Conservation (phyloP, 2,888 invertebrate genomes). For the Agrochola lota region DNA sequence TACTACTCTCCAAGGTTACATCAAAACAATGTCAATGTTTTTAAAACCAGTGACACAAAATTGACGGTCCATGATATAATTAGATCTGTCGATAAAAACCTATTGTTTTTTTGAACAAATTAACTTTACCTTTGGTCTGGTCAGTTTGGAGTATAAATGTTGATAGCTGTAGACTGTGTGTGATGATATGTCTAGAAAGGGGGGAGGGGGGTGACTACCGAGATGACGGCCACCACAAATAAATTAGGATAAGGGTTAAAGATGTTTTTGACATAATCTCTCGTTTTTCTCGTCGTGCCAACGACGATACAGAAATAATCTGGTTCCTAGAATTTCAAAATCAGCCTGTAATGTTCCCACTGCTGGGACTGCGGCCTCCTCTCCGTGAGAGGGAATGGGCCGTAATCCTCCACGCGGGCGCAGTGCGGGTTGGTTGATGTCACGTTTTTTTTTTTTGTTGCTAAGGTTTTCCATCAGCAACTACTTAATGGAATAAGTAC, state of each 20-base stretch:
- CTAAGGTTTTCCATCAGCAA: neutral
- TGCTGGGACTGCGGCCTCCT: neutral
- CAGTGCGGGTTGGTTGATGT: neutral
- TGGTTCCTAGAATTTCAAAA: neutral
- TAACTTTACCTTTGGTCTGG: conserved; percentile 11
- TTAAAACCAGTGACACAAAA: conserved; percentile 25
- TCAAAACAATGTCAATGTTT: conserved; percentile 39
- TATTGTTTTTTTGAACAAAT: conserved; percentile 19
- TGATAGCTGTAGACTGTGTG: neutral
- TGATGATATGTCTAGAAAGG: neutral
- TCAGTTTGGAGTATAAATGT: neutral
- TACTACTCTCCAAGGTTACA: conserved; percentile 19
- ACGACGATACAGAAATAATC: no score
- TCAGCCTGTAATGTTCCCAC: neutral
- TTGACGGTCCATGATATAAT: conserved; percentile 29
- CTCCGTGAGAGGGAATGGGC: neutral
- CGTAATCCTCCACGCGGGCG: neutral
- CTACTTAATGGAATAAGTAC: neutral
- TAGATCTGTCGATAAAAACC: conserved; percentile 23
- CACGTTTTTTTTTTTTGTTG: no score
- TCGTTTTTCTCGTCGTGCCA: neutral
- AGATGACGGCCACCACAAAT: no score
- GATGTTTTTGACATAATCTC: neutral
- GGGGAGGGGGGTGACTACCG: no score
- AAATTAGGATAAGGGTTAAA: neutral